These are phyloP conservation scores for Oostethus manadensis DNA, from an alignment of 2,113 vertebrate genomes.

Conservation along the genomic window DNA sequence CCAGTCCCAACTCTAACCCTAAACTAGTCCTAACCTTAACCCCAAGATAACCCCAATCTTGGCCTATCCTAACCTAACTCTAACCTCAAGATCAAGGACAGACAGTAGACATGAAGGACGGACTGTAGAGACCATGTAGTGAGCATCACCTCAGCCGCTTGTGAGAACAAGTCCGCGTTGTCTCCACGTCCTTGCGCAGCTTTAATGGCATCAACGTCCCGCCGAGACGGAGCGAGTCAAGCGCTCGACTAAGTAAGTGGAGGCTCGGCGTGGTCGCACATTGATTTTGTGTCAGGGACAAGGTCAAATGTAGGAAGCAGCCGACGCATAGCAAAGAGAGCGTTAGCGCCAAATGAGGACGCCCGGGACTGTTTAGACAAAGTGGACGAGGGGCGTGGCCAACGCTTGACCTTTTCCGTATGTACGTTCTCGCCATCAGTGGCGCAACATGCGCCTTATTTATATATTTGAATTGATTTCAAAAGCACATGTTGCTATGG, in stretches of 20 bases:
- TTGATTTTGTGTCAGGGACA: slow-evolving; percentile 71
- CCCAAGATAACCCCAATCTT: background rate
- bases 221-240: slow-evolving; percentile 49
- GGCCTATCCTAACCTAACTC: background rate
- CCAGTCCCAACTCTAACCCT: background rate
- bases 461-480: too few relatives aligned
- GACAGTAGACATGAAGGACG: too few relatives aligned
- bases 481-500: too few relatives aligned
- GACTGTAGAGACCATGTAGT: too few relatives aligned
- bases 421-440: too few relatives aligned
- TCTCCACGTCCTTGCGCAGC: slow-evolving; percentile 23
- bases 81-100: background rate
- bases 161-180: too few relatives aligned
- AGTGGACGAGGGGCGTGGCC: too few relatives aligned
- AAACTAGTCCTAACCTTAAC: too few relatives aligned
- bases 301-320: slow-evolving; percentile 68
- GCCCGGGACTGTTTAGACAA: slow-evolving; percentile 56
- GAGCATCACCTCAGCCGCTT: too few relatives aligned
- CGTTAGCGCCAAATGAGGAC: slow-evolving; percentile 64
- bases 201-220: slow-evolving; percentile 30
- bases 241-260: slow-evolving; percentile 54
- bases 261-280: slow-evolving; percentile 54
- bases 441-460: too few relatives aligned
- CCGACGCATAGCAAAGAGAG: slow-evolving; percentile 57
- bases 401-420: too few relatives aligned